Conservation (phyloP, 1,140 invertebrate genomes). For the Adoxophyes honmai region DNA sequence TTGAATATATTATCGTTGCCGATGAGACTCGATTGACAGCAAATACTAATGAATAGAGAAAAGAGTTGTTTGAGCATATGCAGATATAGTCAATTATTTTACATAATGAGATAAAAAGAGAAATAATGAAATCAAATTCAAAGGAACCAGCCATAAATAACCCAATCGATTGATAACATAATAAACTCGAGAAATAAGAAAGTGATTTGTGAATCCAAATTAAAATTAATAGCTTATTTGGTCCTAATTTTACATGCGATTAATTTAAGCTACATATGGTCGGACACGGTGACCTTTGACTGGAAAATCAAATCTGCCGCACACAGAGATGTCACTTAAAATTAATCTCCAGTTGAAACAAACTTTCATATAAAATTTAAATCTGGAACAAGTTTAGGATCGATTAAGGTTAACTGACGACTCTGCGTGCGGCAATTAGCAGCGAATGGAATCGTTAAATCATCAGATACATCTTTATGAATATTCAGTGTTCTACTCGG, state of each 20-base stretch:
- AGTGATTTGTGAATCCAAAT: not conserved
- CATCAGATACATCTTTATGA: not conserved
- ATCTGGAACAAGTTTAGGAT: too few species aligned
- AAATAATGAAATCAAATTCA: too few species aligned
- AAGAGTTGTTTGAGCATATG: not conserved
- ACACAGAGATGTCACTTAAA: too few species aligned
- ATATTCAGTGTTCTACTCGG: not conserved
- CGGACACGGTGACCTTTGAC: conserved; percentile 1
- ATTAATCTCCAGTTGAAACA: too few species aligned
- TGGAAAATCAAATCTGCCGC: not conserved
- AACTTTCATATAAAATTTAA: too few species aligned
- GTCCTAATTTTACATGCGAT: conserved; percentile 1
- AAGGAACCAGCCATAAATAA: too few species aligned
- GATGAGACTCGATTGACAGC: too few species aligned
- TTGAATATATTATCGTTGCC: too few species aligned
- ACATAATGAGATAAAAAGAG: too few species aligned
- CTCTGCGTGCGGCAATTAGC: not conserved
- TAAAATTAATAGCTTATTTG: conserved; percentile 5
- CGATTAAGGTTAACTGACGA: too few species aligned
- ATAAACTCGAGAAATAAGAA: not conserved
- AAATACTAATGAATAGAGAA: not conserved
- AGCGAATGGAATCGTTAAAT: not conserved
- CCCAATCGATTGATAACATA: not conserved
- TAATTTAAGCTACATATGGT: conserved; percentile 5
- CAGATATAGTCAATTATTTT: too few species aligned